Conservation (phyloP, 1,140 invertebrate species). For the Fopius arisanus region DNA sequence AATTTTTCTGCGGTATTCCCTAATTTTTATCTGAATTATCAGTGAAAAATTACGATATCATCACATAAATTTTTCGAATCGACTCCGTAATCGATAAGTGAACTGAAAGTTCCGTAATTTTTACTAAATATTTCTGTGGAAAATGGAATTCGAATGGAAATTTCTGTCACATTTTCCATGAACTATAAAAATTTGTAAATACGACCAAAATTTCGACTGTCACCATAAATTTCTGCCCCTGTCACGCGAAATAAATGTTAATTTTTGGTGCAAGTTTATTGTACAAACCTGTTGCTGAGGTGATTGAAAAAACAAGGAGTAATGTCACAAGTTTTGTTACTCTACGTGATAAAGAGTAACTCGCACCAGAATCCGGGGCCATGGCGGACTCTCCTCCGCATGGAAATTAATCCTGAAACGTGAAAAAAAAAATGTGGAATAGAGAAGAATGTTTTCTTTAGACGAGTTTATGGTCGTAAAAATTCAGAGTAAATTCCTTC, state of each 20-base stretch:
- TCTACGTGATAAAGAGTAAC: background rate
- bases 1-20: background rate
- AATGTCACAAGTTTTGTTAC: background rate
- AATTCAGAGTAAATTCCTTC: background rate
- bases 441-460: background rate
- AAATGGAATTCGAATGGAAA: too few relatives aligned
- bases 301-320: slow-evolving; percentile 8
- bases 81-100: too few relatives aligned
- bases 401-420: slow-evolving; percentile 16
- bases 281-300: slow-evolving; percentile 7
- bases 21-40: background rate
- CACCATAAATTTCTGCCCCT: too few relatives aligned
- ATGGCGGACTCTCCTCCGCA: slow-evolving; percentile 4
- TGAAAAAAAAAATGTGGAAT: background rate
- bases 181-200: too few relatives aligned
- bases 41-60: background rate
- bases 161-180: too few relatives aligned
- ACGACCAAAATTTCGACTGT: too few relatives aligned
- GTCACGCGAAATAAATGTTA: background rate
- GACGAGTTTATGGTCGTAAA: background rate
- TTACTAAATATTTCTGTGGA: too few relatives aligned
- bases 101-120: too few relatives aligned
- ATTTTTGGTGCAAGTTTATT: background rate
- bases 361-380: slow-evolving; percentile 6
- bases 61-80: too few relatives aligned